These are phyloP conservation scores for Urocynchramus pylzowi DNA, from an alignment of 2,113 vertebrate species.

Conservation along the genomic window DNA sequence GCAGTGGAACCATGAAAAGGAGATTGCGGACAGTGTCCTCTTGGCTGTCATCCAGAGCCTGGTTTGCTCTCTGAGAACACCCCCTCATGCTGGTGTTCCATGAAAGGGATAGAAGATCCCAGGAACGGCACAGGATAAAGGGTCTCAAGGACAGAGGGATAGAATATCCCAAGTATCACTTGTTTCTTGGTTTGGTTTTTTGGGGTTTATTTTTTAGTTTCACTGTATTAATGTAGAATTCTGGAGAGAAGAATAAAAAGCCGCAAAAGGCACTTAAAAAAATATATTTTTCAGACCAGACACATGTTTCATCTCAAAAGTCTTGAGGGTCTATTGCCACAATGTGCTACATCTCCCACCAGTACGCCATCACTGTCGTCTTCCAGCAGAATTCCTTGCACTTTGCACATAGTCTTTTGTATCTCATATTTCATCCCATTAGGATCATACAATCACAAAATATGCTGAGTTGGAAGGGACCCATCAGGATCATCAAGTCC, in stretches of 20 bases:
- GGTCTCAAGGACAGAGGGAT: rapidly evolving
- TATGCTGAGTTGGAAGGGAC: background rate
- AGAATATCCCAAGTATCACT: background rate
- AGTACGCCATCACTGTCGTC: rapidly evolving
- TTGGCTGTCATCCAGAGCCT: background rate
- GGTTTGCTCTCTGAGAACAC: background rate
- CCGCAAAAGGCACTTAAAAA: background rate
- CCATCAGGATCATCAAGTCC: background rate
- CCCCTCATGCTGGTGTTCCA: background rate
- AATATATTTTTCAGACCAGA: background rate
- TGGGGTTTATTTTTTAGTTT: background rate
- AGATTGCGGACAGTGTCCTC: background rate
- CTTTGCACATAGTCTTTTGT: background rate
- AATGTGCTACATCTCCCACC: background rate
- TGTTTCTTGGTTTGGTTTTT: background rate
- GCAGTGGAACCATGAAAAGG: background rate
- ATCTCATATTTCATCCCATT: background rate
- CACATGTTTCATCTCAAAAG: background rate
- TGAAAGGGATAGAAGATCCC: background rate
- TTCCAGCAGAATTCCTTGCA: background rate
- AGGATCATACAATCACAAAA: background rate
- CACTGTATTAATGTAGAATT: background rate
- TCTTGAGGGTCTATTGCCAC: background rate
- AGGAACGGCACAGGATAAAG: background rate
- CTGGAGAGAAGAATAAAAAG: background rate